Conservation (phyloP, 2,797 vertebrate genomes). For the Hydrophis major region DNA sequence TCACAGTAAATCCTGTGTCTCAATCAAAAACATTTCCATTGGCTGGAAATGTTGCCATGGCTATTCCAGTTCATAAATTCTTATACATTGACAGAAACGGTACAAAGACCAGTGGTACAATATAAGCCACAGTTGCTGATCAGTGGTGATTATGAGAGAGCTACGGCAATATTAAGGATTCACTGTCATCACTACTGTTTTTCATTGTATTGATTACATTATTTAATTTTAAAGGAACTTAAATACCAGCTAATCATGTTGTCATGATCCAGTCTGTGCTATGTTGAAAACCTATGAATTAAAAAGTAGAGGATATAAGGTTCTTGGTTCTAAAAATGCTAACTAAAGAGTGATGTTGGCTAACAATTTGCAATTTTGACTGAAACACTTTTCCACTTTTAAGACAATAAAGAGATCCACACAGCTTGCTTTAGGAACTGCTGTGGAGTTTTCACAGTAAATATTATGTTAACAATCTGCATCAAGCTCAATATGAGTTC, state of each 20-base stretch:
- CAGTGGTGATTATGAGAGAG: background rate
- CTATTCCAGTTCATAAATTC: too few relatives aligned
- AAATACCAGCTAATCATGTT: background rate
- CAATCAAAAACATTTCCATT: too few relatives aligned
- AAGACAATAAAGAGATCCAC: background rate
- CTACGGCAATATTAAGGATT: background rate
- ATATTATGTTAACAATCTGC: background rate
- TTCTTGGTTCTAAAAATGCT: conserved; percentile 38
- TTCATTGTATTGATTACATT: background rate
- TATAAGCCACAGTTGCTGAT: background rate
- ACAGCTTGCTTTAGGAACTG: background rate
- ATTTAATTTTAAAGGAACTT: background rate
- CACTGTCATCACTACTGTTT: background rate
- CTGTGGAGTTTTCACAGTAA: background rate
- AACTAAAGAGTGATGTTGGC: conserved; percentile 30
- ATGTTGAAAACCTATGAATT: background rate
- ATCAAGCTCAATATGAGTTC: background rate
- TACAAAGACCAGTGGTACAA: background rate
- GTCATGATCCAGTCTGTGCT: background rate
- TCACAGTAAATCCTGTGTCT: too few relatives aligned
- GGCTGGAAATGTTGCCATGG: too few relatives aligned
- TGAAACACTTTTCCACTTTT: background rate
- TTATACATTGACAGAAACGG: too few relatives aligned
- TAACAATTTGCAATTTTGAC: conserved; percentile 20
- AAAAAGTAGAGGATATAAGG: conserved; percentile 51